phyloP scores from a whole-genome alignment of 2,888 invertebrate genomes.

The Cheilosia grossa region DNA sequence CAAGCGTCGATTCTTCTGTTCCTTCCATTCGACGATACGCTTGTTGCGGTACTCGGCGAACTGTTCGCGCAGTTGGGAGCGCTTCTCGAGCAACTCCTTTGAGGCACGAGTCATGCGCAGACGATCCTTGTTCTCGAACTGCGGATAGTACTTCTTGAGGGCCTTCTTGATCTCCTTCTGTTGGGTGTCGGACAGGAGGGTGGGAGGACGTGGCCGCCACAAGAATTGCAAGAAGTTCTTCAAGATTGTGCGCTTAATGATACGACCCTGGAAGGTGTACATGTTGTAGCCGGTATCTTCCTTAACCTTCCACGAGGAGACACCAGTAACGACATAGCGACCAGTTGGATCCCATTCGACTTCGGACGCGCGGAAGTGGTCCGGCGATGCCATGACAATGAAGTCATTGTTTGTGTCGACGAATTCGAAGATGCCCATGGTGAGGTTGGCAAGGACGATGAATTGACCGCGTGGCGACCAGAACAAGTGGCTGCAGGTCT shows the following conservation, averaged over 20 bases:
- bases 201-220: constrained; percentile 97
- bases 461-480: constrained; percentile 99
- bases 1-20: constrained; percentile 91
- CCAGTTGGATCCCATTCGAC: constrained; percentile 99
- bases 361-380: constrained; percentile 96
- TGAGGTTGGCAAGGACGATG: constrained; percentile 95
- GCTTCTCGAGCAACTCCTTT: constrained; percentile 96
- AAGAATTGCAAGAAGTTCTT: constrained; percentile 97
- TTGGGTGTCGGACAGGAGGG: constrained; percentile 91
- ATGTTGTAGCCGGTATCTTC: constrained; percentile 97
- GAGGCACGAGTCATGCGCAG: constrained; percentile 96
- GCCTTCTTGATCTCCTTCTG: constrained; percentile 98
- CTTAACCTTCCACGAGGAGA: constrained; percentile 97
- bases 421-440: constrained; percentile 96
- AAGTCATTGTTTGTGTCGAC: constrained; percentile 97
- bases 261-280: constrained; percentile 97
- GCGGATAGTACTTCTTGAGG: constrained; percentile 97
- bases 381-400: constrained; percentile 95
- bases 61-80: constrained; percentile 93
- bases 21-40: constrained; percentile 89
- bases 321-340: constrained; percentile 96
- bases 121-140: constrained; percentile 98
- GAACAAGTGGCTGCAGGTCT: constrained; percentile 95
- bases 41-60: constrained; percentile 92
- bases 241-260: constrained; percentile 90